Base-by-base conservation (phyloP, 1,140 invertebrate genomes). In the Brachionus plicatilis region DNA sequence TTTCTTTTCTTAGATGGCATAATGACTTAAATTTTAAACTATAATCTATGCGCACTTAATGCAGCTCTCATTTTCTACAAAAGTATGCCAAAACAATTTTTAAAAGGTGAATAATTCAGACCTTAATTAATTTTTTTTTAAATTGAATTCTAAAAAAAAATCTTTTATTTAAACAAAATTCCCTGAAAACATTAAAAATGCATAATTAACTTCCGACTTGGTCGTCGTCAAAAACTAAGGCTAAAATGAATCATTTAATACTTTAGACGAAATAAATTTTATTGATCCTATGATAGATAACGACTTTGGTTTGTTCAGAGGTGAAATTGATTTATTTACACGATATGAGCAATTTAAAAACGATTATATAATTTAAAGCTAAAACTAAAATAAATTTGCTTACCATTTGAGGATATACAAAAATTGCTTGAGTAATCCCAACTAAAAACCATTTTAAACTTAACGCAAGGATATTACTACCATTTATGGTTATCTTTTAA, bases 401-500 rank as follows among this genome's bases (percentile, higher is more conserved):
- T 60, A 60, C 53, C 17, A 60, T 60, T 60, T 60, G 53, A 53
- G 47, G 53, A n/a, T 20, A 24, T 8, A 20, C 20, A 20, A 20
- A 37, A 20, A 20, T 60, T 17, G 20, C 9, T 17, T 24, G 53
- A 60, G 33, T 12, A 11, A 68, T 14, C 11, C 33, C 11, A 68
- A 17, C 20, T 37, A 33, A 45, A 43, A 43, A 45, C 8, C 12
- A 43, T 43, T 8, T 17, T 9, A 20, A 41, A 20, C 41, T 70
- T 70, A 68, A 12, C 24, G 14, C 5, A 29, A 12, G 14, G 29
- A 68, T 5, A 70, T 70, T 33, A 72, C 68, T 37, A 72, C 68
- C 68, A 72, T 72, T 17, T 41, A 41, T 72, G 68, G 68, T 72
- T 72, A 72, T 72, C 68, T 72, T 72, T 72, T 72, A 72, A 72